Percentiles rank a stretch among this genome's conserved stretches.
phyloP scores from a whole-genome alignment of 2,113 vertebrate species.

The Xiphias gladius region DNA sequence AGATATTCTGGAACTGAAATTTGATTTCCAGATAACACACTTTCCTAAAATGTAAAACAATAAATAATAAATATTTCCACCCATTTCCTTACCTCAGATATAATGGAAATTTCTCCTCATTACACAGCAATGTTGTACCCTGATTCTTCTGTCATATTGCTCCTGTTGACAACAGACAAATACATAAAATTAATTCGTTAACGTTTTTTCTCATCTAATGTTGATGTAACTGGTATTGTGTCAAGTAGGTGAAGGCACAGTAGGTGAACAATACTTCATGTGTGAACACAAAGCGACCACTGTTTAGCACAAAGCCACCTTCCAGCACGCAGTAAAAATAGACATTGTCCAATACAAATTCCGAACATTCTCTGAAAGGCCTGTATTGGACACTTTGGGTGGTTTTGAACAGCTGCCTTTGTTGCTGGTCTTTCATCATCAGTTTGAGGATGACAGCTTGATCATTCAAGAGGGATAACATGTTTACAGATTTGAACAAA shows the following conservation, averaged over 20 bases:
- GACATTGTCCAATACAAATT: background rate
- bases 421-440: background rate
- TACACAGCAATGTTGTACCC: slow-evolving; percentile 18
- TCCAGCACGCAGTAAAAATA: background rate
- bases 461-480: background rate
- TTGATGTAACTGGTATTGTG: background rate
- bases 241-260: background rate
- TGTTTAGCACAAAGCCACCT: background rate
- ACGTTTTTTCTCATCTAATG: background rate
- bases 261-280: background rate
- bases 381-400: background rate
- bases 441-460: background rate
- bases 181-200: background rate
- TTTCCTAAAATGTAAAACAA: background rate
- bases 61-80: background rate
- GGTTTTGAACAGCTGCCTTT: background rate
- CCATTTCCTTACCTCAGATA: slow-evolving; percentile 29
- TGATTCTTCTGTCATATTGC: background rate
- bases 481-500: no score
- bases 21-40: background rate
- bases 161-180: slow-evolving; percentile 54
- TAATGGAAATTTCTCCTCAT: background rate
- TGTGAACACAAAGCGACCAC: background rate
- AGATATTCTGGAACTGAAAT: background rate
- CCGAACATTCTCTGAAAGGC: background rate